Conservation (phyloP, 2,113 vertebrate genomes). For the Dendrocopos noguchii region DNA sequence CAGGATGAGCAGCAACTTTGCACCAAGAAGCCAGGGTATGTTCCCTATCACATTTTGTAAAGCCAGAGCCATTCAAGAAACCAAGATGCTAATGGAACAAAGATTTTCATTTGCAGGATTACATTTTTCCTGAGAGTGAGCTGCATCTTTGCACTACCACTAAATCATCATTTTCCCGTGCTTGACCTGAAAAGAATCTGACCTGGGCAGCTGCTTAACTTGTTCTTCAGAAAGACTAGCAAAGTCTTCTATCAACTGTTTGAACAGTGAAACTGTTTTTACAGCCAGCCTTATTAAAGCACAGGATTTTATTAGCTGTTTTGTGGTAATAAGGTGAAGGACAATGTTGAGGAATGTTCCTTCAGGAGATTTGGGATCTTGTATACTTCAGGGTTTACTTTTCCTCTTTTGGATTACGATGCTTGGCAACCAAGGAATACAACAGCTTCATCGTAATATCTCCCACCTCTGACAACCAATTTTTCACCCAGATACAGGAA, state of each 20-base stretch:
- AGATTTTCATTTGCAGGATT: not conserved
- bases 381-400: slow-evolving; percentile 33
- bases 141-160: not conserved
- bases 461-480: slow-evolving; percentile 80
- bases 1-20: not conserved
- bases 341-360: slow-evolving; percentile 62
- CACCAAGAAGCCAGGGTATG: not conserved
- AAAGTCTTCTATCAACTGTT: slow-evolving; percentile 54
- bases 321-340: slow-evolving; percentile 63
- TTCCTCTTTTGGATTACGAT: slow-evolving; percentile 30
- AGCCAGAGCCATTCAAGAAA: not conserved
- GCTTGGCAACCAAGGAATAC: slow-evolving; percentile 80
- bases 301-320: slow-evolving; percentile 76
- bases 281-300: slow-evolving; percentile 67
- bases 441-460: slow-evolving; percentile 79
- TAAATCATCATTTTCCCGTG: not conserved
- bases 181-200: slow-evolving; percentile 9
- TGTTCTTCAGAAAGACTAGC: slow-evolving; percentile 35
- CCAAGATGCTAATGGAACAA: not conserved
- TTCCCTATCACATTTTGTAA: not conserved
- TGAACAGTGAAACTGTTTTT: slow-evolving; percentile 56
- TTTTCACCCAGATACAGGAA: slow-evolving; percentile 75
- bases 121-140: not conserved
- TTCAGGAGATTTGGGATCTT: slow-evolving; percentile 42
- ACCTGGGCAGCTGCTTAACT: slow-evolving; percentile 44